Base-by-base conservation (phyloP, 2,113 vertebrate genomes). In the Phycodurus eques region DNA sequence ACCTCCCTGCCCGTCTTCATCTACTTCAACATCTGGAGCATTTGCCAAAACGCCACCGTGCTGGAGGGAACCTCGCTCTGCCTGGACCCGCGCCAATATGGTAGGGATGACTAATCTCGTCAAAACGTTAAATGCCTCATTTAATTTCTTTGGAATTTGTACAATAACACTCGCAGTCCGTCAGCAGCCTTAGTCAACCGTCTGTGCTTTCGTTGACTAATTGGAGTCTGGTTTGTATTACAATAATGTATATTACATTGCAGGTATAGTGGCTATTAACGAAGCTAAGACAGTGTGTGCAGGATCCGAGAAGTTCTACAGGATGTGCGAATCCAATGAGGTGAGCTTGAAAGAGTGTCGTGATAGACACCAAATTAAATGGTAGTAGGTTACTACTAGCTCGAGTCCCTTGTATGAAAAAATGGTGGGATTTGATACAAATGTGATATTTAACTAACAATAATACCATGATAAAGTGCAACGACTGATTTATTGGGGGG, bases 1-100 rank as follows among this genome's bases (percentile, higher is more conserved):
- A 99, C 97, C 73, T 96, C 96, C 59, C 91, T 99, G 78, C 98
- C 98, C 0, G 98, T 99, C 87, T 99, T 97, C 80, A 96, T 98
- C 92, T 99, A 99, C 87, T 99, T 99, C 91, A 99, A 98, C 77
- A 94, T 99, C 90, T 99, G 98, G 98, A 98, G 94, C 82, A 96
- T 99, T 85, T 99, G 98, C 91, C 94, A 95, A 86, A 99, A 99
- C 61, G 92, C 93, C 47, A 99, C 98, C 0, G 57, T 94, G n/a
- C 93, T 96, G 80, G 95, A 95, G 61, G 96, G 95, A 67, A 90
- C 94, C 19, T 93, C 92, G 44, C 93, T 99, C 80, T 99, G 98
- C 91, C 77, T 99, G 91, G 97, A 99, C 75, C 96, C 97, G 54
- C 97, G 98, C 84, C 98, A 98, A 77, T 99, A 96, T 64, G 97